A percentile compares a stretch with the other conserved stretches of the same genome.
These are phyloP conservation scores for Pseudomyrmex gracilis DNA, from an alignment of 1,140 invertebrate genomes.

Conservation along the genomic window DNA sequence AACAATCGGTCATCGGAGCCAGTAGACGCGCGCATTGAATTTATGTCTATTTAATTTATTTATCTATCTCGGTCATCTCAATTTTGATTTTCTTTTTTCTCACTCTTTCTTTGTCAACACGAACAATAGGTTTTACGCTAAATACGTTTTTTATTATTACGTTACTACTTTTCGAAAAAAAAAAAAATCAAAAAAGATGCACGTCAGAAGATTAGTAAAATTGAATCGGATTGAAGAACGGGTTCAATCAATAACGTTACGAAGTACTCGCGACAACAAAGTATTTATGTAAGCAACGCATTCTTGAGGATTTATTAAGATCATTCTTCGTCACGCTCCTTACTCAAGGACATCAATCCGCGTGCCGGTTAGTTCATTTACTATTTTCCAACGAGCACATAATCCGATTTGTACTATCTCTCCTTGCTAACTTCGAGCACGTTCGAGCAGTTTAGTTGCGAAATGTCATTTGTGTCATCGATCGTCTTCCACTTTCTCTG, in stretches of 20 bases:
- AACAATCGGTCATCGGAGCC: background rate
- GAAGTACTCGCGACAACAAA: background rate
- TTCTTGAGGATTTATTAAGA: constrained; percentile 1
- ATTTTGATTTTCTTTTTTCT: background rate
- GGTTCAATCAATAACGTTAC: background rate
- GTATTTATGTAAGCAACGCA: constrained; percentile 12
- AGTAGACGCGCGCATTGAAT: no score
- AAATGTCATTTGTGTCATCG: constrained; percentile 30
- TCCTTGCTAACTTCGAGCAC: constrained; percentile 12
- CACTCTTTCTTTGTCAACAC: background rate
- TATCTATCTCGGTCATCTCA: background rate
- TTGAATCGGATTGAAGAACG: background rate
- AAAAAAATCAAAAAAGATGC: no score
- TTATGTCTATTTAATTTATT: background rate
- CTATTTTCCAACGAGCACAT: constrained; percentile 20
- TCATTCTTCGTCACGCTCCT: constrained; percentile 1
- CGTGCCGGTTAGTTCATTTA: background rate
- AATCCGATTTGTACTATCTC: constrained; percentile 49
- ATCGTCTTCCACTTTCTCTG: no score
- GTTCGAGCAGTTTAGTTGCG: constrained; percentile 8
- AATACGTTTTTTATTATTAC: no score
- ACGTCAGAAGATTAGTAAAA: background rate
- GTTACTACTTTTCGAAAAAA: no score
- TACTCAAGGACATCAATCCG: background rate
- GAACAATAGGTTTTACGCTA: no score